Conservation (phyloP, 2,888 invertebrate species). For the Phymatocera aterrima region DNA sequence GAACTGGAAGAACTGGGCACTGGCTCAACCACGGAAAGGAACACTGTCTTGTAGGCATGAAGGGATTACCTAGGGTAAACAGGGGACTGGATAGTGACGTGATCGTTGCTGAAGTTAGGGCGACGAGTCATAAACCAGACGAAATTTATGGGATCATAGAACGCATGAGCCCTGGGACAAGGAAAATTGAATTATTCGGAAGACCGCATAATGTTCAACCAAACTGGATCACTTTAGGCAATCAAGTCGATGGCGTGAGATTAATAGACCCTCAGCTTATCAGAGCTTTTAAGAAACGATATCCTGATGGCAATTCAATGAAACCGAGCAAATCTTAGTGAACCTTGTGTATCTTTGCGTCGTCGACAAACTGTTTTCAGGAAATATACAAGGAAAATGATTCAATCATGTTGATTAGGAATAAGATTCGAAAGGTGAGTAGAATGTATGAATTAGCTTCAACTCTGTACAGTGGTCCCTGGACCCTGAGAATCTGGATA, state of each 20-base stretch:
- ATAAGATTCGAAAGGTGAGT: too few relatives aligned
- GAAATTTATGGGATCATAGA: conserved; percentile 99
- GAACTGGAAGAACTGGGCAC: conserved; percentile 97
- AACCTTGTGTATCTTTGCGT: too few relatives aligned
- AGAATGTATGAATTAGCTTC: too few relatives aligned
- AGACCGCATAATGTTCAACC: conserved; percentile 98
- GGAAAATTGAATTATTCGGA: conserved; percentile 98
- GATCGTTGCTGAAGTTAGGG: conserved; percentile 98
- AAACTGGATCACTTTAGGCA: conserved; percentile 98
- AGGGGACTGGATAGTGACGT: conserved; percentile 98
- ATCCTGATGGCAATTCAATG: conserved; percentile 91
- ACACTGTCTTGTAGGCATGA: conserved; percentile 97
- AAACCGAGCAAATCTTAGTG: conserved; percentile 69
- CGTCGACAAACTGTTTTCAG: too few relatives aligned
- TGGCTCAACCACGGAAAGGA: conserved; percentile 99
- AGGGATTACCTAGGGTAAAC: conserved; percentile 94
- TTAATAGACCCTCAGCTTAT: conserved; percentile 95
- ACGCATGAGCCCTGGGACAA: conserved; percentile 95
- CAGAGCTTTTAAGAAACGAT: conserved; percentile 91
- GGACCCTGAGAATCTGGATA: too few relatives aligned
- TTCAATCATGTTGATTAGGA: too few relatives aligned
- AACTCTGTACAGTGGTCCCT: too few relatives aligned
- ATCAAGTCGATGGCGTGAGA: conserved; percentile 96
- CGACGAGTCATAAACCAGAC: conserved; percentile 98
- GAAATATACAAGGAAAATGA: too few relatives aligned